Evolutionary conservation across 2,113 vertebrate species (phyloP).

Genomic region (Solea senegalensis): DNA sequence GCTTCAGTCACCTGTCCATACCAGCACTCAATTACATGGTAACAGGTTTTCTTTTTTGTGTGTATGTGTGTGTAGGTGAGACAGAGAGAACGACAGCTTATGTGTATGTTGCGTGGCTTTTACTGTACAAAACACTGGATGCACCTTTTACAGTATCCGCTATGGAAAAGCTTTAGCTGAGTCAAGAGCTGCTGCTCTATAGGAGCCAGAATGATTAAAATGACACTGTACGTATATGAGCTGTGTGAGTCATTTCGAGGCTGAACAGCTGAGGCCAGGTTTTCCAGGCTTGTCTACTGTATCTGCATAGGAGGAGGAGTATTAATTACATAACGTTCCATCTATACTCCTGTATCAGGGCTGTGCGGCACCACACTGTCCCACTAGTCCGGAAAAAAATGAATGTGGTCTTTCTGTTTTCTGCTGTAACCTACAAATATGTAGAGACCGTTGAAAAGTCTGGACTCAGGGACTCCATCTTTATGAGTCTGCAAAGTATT

Average conservation of each 20-base stretch:
- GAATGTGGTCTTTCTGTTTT: neutral
- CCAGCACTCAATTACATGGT: constrained; percentile 39
- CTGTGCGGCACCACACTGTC: constrained; percentile 56
- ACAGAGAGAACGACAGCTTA: constrained; percentile 28
- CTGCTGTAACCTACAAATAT: constrained; percentile 25
- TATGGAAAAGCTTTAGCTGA: constrained; percentile 55
- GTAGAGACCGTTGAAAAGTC: too few species aligned
- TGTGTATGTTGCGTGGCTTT: constrained; percentile 62
- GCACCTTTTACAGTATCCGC: constrained; percentile 35
- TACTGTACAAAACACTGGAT: constrained; percentile 40
- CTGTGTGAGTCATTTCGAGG: constrained; percentile 28
- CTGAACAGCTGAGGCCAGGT: constrained; percentile 57
- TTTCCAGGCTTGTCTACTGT: constrained; percentile 61
- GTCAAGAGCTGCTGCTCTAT: constrained; percentile 32
- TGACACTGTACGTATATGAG: constrained; percentile 6
- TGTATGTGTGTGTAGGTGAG: constrained; percentile 30
- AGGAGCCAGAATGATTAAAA: constrained; percentile 38
- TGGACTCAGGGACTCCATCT: too few species aligned
- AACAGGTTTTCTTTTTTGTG: constrained; percentile 25
- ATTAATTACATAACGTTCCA: constrained; percentile 74
- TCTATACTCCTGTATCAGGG: constrained; percentile 51
- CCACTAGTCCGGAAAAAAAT: constrained; percentile 43
- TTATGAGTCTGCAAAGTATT: too few species aligned
- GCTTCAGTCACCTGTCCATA: constrained; percentile 48
- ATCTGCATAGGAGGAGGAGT: constrained; percentile 77